These are phyloP conservation scores for Shinisaurus crocodilurus DNA, from an alignment of 2,113 vertebrate genomes.

Conservation along the genomic window DNA sequence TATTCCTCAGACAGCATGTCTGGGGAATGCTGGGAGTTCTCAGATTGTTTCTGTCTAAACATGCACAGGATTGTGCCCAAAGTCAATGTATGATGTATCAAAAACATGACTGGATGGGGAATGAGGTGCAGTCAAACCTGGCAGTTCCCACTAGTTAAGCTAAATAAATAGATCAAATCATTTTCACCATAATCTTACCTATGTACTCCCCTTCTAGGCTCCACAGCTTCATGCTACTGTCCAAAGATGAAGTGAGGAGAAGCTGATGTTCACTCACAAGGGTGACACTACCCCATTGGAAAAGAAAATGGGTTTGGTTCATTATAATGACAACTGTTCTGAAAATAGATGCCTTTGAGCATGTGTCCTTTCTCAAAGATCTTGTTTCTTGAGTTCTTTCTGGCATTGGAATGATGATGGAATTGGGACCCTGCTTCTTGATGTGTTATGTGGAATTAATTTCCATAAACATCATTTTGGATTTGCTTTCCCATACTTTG, in stretches of 20 bases:
- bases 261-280: constrained; percentile 40
- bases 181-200: constrained; percentile 17
- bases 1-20: too few relatives aligned
- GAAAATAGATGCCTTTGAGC: background rate
- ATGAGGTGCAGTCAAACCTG: background rate
- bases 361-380: background rate
- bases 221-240: constrained; percentile 59
- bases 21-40: too few relatives aligned
- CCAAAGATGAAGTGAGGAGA: constrained; percentile 48
- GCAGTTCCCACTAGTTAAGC: background rate
- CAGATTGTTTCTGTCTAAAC: background rate
- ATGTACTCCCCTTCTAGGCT: constrained; percentile 42
- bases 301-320: background rate
- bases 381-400: background rate
- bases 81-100: background rate
- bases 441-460: background rate
- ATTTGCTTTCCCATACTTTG: background rate
- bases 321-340: background rate
- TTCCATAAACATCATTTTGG: background rate
- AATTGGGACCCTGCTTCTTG: too few relatives aligned
- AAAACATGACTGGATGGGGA: background rate
- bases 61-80: background rate
- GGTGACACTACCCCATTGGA: constrained; percentile 27
- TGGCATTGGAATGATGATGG: background rate
- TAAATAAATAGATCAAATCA: too few relatives aligned